A percentile compares a stretch with the other conserved stretches of the same genome.
phyloP scores from a whole-genome alignment of 1,140 invertebrate genomes.

The Cotesia chilonis region DNA sequence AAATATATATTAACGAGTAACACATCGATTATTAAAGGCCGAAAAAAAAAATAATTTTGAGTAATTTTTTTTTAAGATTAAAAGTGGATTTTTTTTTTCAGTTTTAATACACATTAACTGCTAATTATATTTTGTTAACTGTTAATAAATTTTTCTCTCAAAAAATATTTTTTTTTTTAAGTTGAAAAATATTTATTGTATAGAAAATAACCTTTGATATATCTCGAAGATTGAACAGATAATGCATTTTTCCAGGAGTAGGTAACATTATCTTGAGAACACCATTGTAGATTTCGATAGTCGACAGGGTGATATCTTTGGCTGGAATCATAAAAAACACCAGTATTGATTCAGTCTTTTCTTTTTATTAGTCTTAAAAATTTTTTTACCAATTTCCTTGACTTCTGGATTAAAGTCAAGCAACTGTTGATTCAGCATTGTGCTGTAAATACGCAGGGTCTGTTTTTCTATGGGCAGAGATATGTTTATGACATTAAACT shows the following conservation, averaged over 20 bases:
- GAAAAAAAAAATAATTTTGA: no score
- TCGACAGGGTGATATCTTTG: slow-evolving; percentile 68
- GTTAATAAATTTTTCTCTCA: no score
- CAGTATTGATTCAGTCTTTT: background rate
- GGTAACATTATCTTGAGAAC: slow-evolving; percentile 79
- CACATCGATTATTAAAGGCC: no score
- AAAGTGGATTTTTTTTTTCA: no score
- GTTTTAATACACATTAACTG: no score
- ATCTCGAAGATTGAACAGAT: slow-evolving; percentile 86
- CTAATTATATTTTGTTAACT: no score
- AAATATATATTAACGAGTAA: no score
- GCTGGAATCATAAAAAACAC: slow-evolving; percentile 49
- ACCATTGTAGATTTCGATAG: slow-evolving; percentile 78
- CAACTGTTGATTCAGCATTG: slow-evolving; percentile 83
- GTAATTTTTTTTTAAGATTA: no score
- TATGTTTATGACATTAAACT: slow-evolving; percentile 84
- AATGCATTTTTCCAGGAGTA: slow-evolving; percentile 88
- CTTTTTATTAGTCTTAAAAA: background rate
- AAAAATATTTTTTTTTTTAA: no score
- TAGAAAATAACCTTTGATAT: slow-evolving; percentile 75
- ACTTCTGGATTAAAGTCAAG: slow-evolving; percentile 80
- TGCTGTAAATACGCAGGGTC: slow-evolving; percentile 81
- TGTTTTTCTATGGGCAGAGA: slow-evolving; percentile 81
- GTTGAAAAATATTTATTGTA: slow-evolving; percentile 17
- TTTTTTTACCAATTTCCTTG: slow-evolving; percentile 70